Conservation (phyloP, 92 coral and sea anemone species). For the Paramuricea clavata region DNA sequence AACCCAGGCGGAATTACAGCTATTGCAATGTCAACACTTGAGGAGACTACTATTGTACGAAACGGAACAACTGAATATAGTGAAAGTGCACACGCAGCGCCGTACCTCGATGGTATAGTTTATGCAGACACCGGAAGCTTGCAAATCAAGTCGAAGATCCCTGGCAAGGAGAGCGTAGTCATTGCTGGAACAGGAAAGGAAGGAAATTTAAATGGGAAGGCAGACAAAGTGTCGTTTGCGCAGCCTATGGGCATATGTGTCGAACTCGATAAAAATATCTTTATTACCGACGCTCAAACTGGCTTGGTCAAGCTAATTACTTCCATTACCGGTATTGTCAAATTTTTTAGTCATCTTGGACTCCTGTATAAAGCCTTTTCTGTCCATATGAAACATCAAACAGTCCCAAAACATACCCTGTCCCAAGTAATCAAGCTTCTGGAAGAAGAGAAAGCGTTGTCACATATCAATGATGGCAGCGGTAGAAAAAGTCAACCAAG, state of each 20-base stretch:
- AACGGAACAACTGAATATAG: conserved; percentile 64
- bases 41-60: conserved; percentile 46
- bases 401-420: conserved; percentile 51
- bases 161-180: conserved; percentile 54
- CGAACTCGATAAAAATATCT: conserved; percentile 65
- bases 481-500: conserved; percentile 23
- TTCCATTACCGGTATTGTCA: conserved; percentile 45
- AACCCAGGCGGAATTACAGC: conserved; percentile 66
- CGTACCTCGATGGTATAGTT: conserved; percentile 59
- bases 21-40: conserved; percentile 68
- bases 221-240: conserved; percentile 67
- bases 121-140: conserved; percentile 57
- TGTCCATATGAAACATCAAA: conserved; percentile 64
- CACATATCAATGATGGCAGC: neutral
- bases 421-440: conserved; percentile 64
- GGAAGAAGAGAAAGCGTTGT: conserved; percentile 50
- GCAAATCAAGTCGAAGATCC: conserved; percentile 31
- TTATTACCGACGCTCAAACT: conserved; percentile 63
- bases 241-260: conserved; percentile 77
- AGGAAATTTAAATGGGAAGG: conserved; percentile 64
- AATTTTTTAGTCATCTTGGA: conserved; percentile 53
- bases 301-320: conserved; percentile 62
- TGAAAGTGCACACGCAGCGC: conserved; percentile 70
- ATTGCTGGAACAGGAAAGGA: conserved; percentile 61
- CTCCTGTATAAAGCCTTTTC: conserved; percentile 57